Percentiles rank a stretch among this genome's conserved stretches.
Evolutionary conservation across 2,113 vertebrate genomes (phyloP).

Genomic region (Hypocryptadius cinnamomeus): DNA sequence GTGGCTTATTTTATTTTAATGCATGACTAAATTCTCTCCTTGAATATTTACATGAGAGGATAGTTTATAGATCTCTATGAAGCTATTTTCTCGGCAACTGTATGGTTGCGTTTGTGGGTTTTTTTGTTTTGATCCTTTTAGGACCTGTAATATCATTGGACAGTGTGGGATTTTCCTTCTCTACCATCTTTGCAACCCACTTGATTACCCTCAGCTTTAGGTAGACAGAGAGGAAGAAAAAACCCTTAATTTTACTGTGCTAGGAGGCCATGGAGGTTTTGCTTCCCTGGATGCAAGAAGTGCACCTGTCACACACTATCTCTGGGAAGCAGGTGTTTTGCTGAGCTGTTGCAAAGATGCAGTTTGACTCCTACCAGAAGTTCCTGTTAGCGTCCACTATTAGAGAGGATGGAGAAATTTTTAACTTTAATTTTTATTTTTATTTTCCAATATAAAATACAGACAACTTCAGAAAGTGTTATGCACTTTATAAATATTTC

Average conservation of each 20-base stretch:
- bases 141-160: not conserved
- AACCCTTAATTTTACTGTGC: not conserved
- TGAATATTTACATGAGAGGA: not conserved
- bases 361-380: not conserved
- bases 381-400: not conserved
- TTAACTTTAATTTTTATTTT: not conserved
- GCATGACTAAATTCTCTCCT: not conserved
- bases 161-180: not conserved
- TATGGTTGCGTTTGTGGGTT: accelerated
- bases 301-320: not conserved
- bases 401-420: not conserved
- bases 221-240: not conserved
- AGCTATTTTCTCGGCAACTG: not conserved
- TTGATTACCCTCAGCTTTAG: not conserved
- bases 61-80: not conserved
- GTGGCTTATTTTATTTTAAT: not conserved
- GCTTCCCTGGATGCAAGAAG: not conserved
- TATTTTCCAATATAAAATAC: not conserved
- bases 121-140: not conserved
- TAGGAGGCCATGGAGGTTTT: not conserved
- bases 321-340: not conserved
- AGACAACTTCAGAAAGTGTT: not conserved
- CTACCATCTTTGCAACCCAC: not conserved
- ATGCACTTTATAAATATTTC: not conserved
- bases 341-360: not conserved